Percentiles rank a stretch among this genome's conserved stretches.
Evolutionary conservation across 1,140 invertebrate genomes (phyloP).

Genomic region (Paracyclopina nana): DNA sequence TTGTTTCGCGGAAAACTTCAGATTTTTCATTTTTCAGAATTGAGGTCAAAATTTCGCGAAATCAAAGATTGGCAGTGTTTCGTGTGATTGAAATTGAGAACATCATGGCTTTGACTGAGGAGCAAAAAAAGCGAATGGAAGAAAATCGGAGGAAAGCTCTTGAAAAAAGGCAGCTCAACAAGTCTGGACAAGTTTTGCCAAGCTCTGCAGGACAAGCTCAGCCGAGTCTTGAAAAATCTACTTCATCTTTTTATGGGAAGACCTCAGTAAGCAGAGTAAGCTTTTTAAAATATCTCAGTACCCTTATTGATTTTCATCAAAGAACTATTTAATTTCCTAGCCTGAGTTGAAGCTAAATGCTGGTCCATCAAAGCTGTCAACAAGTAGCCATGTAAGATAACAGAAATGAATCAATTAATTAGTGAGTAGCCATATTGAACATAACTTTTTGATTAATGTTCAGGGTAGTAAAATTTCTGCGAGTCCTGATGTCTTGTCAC

Average conservation of each 20-base stretch:
- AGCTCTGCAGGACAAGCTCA: background rate
- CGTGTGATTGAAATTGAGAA: no score
- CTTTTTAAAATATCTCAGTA: background rate
- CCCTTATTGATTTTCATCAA: background rate
- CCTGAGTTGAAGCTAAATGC: background rate
- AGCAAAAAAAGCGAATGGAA: conserved; percentile 1
- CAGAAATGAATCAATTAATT: no score
- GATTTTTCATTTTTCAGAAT: no score
- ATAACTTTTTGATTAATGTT: no score
- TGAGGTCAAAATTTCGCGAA: no score
- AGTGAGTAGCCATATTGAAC: no score
- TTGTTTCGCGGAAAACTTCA: no score
- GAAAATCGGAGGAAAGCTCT: background rate
- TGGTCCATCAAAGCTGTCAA: no score
- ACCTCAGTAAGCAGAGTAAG: background rate
- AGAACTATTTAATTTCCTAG: background rate
- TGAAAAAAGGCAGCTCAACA: background rate
- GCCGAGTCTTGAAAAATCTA: background rate
- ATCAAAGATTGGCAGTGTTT: no score
- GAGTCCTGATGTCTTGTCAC: no score
- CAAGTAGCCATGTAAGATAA: no score
- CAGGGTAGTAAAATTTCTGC: no score
- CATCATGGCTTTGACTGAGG: background rate
- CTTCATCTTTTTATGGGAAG: background rate
- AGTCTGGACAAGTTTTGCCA: background rate